Percentiles rank a stretch among this genome's conserved stretches.
These are phyloP conservation scores for Saccostrea glomerata DNA, from an alignment of 1,140 invertebrate genomes.

Conservation along the genomic window DNA sequence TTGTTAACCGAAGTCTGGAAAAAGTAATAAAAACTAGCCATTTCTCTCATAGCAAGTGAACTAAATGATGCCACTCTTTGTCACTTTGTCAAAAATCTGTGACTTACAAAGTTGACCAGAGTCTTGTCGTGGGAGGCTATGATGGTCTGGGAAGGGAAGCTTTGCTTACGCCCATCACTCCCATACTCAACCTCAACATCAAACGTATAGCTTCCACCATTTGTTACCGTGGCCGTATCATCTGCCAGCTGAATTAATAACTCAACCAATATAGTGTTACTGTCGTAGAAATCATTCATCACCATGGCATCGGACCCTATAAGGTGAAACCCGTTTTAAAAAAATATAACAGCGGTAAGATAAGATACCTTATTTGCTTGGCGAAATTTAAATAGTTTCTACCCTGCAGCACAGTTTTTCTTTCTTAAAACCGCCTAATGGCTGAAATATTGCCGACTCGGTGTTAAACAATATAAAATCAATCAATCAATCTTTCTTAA, in stretches of 20 bases:
- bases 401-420: no score
- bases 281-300: slow-evolving; percentile 51
- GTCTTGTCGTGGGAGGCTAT: slow-evolving; percentile 24
- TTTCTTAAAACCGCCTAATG: no score
- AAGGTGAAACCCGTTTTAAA: not conserved
- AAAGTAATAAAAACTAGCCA: not conserved
- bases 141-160: not conserved
- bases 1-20: slow-evolving; percentile 36
- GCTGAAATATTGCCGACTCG: no score
- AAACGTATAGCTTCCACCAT: slow-evolving; percentile 21
- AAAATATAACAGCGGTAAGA: not conserved
- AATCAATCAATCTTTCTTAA: no score
- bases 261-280: slow-evolving; percentile 59
- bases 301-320: slow-evolving; percentile 37
- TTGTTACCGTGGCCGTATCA: slow-evolving; percentile 37
- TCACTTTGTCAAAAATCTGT: not conserved
- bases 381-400: not conserved
- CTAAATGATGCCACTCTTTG: no score
- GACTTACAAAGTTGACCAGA: slow-evolving; percentile 22
- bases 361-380: not conserved
- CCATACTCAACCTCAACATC: slow-evolving; percentile 43
- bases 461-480: no score
- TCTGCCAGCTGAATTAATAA: slow-evolving; percentile 52
- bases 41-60: not conserved
- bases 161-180: not conserved